Base-by-base conservation (phyloP, 2,888 invertebrate species). In the Apamea sordens region DNA sequence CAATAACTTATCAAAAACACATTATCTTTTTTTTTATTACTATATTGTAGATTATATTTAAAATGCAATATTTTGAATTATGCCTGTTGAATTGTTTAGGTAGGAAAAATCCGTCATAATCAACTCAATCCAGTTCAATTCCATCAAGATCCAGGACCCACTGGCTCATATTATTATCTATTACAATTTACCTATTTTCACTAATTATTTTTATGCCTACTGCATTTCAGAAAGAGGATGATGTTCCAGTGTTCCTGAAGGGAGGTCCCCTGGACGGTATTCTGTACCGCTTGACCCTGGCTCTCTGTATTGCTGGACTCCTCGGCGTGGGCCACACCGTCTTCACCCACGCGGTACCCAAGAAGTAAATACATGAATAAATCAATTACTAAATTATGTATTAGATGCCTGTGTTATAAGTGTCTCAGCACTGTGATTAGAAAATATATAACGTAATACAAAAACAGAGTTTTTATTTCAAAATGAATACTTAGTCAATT, bases 201-300 rank as follows among this genome's bases (percentile, higher is more conserved):
- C 6, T 47, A 36, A 56, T n/a, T 21, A 32, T 65, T 32, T 3
- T 50, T 65, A 41, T 74, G 21, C 69, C 64, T 79, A 63, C 63
- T 67, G 56, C 56, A 84, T 97, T 95, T 47, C 95, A 97, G 97
- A 95, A 95, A 93, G 97, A 97, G 11, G 97, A 97, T 94, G 97
- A 97, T 83, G 89, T 96, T 8, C 97, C 97, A 0, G 96, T 97
- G 6, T 97, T 97, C 94, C 92, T 98, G 89, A 98, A 98, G 92
- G 97, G 97, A 50, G 98, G 98, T 71, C 93, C 97, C 2, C 76
- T 93, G 13, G 98, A 98, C 85, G 95, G 89, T 82, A 87, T 97
- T 24, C 90, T 97, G 76, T 96, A 96, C 90, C 95, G 96, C 44
- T 71, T 96, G 21, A 97, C 97, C n/a, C 82, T 96, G 91, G 92